phyloP scores from a whole-genome alignment of 2,113 vertebrate species.

The Triplophysa dalaica region DNA sequence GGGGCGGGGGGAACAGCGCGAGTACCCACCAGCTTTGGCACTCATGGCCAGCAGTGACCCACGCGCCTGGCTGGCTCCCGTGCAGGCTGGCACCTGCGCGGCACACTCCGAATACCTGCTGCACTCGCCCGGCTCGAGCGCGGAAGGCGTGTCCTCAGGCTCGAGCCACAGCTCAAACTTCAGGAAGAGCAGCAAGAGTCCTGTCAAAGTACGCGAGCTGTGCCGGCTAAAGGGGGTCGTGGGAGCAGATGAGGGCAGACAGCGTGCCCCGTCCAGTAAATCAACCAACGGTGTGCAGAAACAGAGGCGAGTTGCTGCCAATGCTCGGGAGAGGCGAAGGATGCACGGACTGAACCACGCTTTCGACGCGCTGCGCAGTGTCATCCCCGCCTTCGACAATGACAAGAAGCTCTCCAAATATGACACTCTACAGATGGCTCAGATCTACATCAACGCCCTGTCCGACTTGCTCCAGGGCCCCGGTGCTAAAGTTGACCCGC shows the following conservation, averaged over 20 bases:
- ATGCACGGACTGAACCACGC: conserved; percentile 97
- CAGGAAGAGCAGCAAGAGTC: conserved; percentile 68
- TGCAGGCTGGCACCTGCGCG: conserved; percentile 77
- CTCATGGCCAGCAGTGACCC: conserved; percentile 81
- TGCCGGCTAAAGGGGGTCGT: conserved; percentile 72
- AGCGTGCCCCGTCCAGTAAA: conserved; percentile 75
- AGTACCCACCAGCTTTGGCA: conserved; percentile 69
- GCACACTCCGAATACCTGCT: conserved; percentile 82
- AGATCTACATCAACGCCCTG: conserved; percentile 96
- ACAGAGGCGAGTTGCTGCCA: conserved; percentile 88
- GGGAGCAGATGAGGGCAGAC: conserved; percentile 62
- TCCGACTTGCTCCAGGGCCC: conserved; percentile 85
- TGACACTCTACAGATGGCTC: conserved; percentile 97
- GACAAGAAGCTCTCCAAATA: conserved; percentile 98
- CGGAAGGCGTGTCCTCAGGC: conserved; percentile 70
- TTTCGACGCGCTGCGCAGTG: conserved; percentile 93
- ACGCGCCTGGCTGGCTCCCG: conserved; percentile 85
- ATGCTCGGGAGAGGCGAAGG: conserved; percentile 88
- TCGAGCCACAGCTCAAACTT: conserved; percentile 63
- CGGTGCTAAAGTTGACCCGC: conserved; percentile 58
- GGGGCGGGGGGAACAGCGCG: conserved; percentile 62
- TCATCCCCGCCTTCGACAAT: conserved; percentile 94
- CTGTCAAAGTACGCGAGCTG: conserved; percentile 72
- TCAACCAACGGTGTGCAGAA: conserved; percentile 80
- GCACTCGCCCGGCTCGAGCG: conserved; percentile 73